Evolutionary conservation across 1,140 invertebrate species (phyloP).

Genomic region (Aphaenogaster rudis): DNA sequence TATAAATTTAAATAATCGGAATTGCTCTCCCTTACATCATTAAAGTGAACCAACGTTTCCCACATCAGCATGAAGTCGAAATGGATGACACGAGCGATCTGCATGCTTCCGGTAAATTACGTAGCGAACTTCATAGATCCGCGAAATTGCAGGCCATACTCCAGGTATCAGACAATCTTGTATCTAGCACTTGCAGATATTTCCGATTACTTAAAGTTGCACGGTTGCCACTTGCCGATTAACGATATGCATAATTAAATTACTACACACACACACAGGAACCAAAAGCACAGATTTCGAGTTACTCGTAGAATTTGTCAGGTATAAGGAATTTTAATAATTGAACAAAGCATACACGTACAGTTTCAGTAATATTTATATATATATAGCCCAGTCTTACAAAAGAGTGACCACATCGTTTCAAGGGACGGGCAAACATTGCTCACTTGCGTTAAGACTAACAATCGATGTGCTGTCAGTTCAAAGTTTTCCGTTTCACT

Average conservation of each 20-base stretch:
- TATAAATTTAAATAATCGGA: conserved; percentile 69
- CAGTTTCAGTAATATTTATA: conserved; percentile 87
- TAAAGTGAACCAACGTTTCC: conserved; percentile 57
- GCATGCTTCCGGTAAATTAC: conserved; percentile 34
- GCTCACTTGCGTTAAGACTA: conserved; percentile 84
- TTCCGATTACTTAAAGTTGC: conserved; percentile 47
- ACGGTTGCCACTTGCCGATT: conserved; percentile 70
- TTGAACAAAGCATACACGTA: conserved; percentile 84
- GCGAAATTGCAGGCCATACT: conserved; percentile 59
- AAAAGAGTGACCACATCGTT: conserved; percentile 86
- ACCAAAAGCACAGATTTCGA: conserved; percentile 76
- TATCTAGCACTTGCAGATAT: neutral
- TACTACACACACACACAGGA: conserved; percentile 76
- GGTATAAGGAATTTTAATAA: conserved; percentile 82
- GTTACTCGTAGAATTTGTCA: conserved; percentile 81
- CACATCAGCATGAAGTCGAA: conserved; percentile 9
- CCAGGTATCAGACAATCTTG: conserved; percentile 45
- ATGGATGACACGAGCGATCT: conserved; percentile 21
- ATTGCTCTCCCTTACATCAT: conserved; percentile 54
- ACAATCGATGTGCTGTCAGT: conserved; percentile 84
- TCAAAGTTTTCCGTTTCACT: conserved; percentile 80
- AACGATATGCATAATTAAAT: conserved; percentile 77
- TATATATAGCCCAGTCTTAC: conserved; percentile 87
- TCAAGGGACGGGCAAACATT: conserved; percentile 85
- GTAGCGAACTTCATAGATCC: conserved; percentile 31